Base-by-base conservation (phyloP, 2,888 invertebrate species). In the Prenolepis imparis region DNA sequence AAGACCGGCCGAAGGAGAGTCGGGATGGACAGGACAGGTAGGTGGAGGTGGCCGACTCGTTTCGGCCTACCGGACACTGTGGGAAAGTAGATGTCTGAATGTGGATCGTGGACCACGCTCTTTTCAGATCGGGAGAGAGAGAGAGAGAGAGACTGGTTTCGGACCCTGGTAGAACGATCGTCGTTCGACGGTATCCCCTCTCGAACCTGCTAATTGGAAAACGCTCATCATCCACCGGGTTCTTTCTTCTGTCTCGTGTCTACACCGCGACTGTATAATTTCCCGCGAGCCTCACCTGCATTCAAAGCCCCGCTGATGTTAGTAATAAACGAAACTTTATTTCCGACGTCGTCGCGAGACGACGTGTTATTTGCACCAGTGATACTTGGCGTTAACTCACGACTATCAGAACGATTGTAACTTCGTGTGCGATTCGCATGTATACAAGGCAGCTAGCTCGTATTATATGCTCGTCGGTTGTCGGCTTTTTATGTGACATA, bases 21-120 rank as follows among this genome's bases (percentile, higher is more conserved):
- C 39, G 32, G 82, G n/a, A n/a, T n/a, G n/a, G 70, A 81, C 61
- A 66, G 39, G 66, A 82, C 64, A 73, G 59, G 70, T 61, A 82
- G 83, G 83, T 74, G 73, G 84, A 82, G 64, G 55, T 80, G 74
- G 82, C 61, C 86, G 83, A 89, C 90, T 92, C 87, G 91, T 91
- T 92, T 91, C 85, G 91, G 91, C 87, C 90, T 91, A 92, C 93
- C 90, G 91, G 93, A 91, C 93, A 93, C 93, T 93, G 93, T 93
- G 93, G 93, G 93, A 93, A 93, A 92, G 88, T 84, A 84, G 18
- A 48, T 48, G 48, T 89, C 90, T 88, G 87, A 87, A 91, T 88
- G 88, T 87, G 86, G 63, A 80, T 80, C 74, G 75, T 32, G 48
- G 48, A n/a, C 48, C 77, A 24, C 21, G 41, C 52, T 44, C 73